Evolutionary conservation across 2,888 invertebrate species (phyloP).

Genomic region (Phragmatobia fuliginosa): DNA sequence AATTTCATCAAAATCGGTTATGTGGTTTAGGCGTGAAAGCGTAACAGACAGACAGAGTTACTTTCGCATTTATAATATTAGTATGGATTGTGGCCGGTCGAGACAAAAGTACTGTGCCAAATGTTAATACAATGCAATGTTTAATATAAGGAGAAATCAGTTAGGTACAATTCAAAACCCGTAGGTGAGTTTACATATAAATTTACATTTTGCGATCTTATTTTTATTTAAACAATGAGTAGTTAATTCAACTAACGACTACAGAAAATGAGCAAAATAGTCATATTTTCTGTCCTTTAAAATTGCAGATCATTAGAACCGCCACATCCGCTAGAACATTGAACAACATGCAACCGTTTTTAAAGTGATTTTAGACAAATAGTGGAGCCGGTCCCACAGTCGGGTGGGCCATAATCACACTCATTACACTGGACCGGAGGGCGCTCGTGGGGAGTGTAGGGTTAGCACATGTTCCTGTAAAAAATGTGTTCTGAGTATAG

Average conservation of each 20-base stretch:
- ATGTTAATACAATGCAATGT: no score
- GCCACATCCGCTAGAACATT: conserved; percentile 27
- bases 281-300: conserved; percentile 2
- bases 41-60: no score
- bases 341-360: conserved; percentile 40
- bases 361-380: conserved; percentile 51
- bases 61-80: no score
- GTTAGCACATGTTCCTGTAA: conserved; percentile 30
- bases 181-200: background rate
- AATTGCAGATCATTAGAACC: conserved; percentile 29
- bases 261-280: conserved; percentile 23
- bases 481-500: background rate
- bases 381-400: conserved; percentile 55
- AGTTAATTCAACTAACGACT: background rate
- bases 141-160: background rate
- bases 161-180: background rate
- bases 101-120: no score
- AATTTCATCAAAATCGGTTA: no score
- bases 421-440: conserved; percentile 64
- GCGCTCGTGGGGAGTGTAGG: conserved; percentile 62
- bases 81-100: no score
- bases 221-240: background rate
- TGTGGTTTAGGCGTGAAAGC: no score
- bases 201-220: background rate
- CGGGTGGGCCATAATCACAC: conserved; percentile 70